Evolutionary conservation across 2,113 vertebrate genomes (phyloP).

Genomic region (Syrrhaptes paradoxus): DNA sequence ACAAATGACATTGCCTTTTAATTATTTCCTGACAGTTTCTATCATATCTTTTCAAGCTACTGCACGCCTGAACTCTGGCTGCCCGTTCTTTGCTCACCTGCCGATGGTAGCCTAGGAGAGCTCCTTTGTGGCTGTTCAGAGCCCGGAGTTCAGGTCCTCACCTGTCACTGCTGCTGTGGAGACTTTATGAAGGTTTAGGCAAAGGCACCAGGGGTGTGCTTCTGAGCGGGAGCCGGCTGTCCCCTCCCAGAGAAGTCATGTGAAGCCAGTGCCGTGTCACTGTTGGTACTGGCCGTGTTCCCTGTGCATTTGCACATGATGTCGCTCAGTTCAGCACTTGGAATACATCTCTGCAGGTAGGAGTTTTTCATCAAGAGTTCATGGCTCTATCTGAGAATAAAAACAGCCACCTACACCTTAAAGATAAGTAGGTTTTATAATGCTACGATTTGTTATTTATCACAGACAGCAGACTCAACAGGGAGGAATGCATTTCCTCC

Average conservation of each 20-base stretch:
- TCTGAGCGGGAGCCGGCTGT: conserved; percentile 42
- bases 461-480: not conserved
- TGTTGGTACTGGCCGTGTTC: not conserved
- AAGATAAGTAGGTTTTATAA: not conserved
- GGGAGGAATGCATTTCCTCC: not conserved
- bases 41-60: not conserved
- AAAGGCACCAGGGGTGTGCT: not conserved
- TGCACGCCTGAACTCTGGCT: not conserved
- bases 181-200: not conserved
- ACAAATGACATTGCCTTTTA: not conserved
- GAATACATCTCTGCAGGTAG: not conserved
- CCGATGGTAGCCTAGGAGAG: conserved; percentile 14
- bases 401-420: not conserved
- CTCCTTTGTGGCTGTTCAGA: not conserved
- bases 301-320: not conserved
- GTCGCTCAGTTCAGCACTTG: not conserved
- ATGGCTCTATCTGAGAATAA: not conserved
- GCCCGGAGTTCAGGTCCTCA: not conserved
- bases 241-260: conserved; percentile 62
- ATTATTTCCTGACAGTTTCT: not conserved
- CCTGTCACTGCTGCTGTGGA: not conserved
- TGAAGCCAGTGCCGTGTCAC: conserved; percentile 36
- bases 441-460: not conserved
- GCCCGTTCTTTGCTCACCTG: not conserved
- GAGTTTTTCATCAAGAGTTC: not conserved